A percentile compares a stretch with the other conserved stretches of the same genome.
These are phyloP conservation scores for Thunnus maccoyii DNA, from an alignment of 2,113 vertebrate species.

Conservation along the genomic window DNA sequence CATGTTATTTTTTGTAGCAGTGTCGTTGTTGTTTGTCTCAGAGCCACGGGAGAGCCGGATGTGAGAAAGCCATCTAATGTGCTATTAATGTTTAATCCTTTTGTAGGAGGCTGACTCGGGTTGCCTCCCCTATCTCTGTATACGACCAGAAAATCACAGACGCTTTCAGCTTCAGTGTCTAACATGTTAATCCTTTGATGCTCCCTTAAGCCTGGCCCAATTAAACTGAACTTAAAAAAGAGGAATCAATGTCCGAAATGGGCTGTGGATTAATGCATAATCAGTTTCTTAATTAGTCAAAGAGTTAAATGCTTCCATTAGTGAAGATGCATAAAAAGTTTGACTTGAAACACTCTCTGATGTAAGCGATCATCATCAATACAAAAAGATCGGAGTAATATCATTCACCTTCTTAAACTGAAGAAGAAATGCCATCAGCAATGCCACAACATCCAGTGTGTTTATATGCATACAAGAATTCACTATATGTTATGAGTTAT, in stretches of 20 bases:
- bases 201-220: constrained; percentile 1
- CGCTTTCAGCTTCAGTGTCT: constrained; percentile 15
- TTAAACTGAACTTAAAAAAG: constrained; percentile 22
- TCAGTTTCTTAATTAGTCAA: constrained; percentile 33
- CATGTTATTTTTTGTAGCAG: constrained; percentile 30
- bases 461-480: too few relatives aligned
- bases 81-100: constrained; percentile 68
- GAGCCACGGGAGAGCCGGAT: constrained; percentile 55
- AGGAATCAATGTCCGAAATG: constrained; percentile 28
- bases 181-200: constrained; percentile 31
- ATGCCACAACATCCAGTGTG: too few relatives aligned
- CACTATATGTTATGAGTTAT: neutral
- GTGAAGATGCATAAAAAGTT: constrained; percentile 7
- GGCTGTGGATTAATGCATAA: constrained; percentile 29
- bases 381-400: neutral
- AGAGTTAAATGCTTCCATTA: constrained; percentile 33
- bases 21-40: constrained; percentile 61
- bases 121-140: constrained; percentile 3
- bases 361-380: constrained; percentile 3
- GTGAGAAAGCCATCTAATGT: constrained; percentile 65
- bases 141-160: constrained; percentile 22
- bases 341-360: constrained; percentile 8
- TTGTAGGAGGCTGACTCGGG: constrained; percentile 29
- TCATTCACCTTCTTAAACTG: too few relatives aligned
- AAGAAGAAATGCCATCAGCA: too few relatives aligned